Conservation (phyloP, 2,797 vertebrate genomes). For the Cyclura pinguis region DNA sequence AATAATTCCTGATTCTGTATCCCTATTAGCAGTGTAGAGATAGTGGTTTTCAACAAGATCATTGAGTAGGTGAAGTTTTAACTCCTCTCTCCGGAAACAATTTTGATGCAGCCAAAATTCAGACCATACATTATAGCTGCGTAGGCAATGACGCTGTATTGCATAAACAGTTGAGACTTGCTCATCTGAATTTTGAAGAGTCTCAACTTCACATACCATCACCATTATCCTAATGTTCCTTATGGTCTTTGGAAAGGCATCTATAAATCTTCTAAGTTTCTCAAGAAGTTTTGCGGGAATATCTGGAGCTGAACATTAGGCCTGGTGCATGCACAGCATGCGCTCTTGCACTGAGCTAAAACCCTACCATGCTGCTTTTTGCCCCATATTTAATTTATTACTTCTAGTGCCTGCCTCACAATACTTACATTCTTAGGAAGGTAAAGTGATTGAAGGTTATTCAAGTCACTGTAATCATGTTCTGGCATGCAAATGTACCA, state of each 20-base stretch:
- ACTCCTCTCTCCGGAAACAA: too few relatives aligned
- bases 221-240: neutral
- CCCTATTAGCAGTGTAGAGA: neutral
- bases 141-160: neutral
- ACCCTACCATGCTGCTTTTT: too few relatives aligned
- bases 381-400: neutral
- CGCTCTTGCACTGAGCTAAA: neutral
- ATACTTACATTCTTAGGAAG: neutral
- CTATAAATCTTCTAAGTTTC: neutral
- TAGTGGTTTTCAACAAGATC: neutral
- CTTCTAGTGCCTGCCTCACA: neutral
- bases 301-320: neutral
- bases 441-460: neutral
- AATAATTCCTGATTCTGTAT: neutral
- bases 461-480: conserved; percentile 7
- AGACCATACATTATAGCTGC: neutral
- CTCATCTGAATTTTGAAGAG: neutral
- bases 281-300: neutral
- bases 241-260: neutral
- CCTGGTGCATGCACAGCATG: neutral
- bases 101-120: neutral
- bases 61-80: neutral
- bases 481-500: neutral
- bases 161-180: neutral
- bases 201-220: neutral